Conservation (phyloP, 1,140 invertebrate species). For the Tyrophagus putrescentiae region DNA sequence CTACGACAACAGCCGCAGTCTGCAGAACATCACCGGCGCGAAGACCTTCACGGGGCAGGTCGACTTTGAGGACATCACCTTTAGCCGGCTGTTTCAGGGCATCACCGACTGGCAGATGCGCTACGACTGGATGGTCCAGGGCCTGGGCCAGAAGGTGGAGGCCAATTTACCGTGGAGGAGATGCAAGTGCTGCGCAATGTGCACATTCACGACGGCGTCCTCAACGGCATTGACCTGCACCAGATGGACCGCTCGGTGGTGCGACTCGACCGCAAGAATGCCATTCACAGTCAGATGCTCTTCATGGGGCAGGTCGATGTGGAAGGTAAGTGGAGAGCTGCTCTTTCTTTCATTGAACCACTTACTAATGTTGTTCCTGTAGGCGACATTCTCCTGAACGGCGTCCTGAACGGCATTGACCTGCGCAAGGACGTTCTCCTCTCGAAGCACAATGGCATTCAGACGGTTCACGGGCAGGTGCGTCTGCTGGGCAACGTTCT, state of each 20-base stretch:
- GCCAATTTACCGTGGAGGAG: constrained; percentile 1
- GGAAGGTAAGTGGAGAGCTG: neutral
- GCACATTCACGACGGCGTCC: neutral
- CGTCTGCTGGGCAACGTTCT: neutral
- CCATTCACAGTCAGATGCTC: neutral
- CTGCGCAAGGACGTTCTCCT: neutral
- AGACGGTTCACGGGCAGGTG: neutral
- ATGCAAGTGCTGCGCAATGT: neutral
- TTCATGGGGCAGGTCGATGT: neutral
- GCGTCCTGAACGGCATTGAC: constrained; percentile 3
- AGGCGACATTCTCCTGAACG: constrained; percentile 7
- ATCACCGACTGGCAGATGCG: constrained; percentile 17
- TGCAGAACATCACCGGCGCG: constrained; percentile 11
- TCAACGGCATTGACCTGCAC: constrained; percentile 2
- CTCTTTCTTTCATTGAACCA: constrained; percentile 2
- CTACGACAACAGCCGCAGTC: neutral
- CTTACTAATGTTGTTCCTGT: neutral
- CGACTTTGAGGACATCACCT: constrained; percentile 19
- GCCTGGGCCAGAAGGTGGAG: constrained; percentile 18
- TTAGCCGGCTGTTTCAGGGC: constrained; percentile 21
- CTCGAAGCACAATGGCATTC: neutral
- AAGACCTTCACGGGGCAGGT: constrained; percentile 19
- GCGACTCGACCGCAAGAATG: neutral
- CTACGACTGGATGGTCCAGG: constrained; percentile 23
- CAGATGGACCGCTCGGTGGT: neutral